These are phyloP conservation scores for Pseudotriccus pelzelni DNA, from an alignment of 2,797 vertebrate genomes.

Conservation along the genomic window DNA sequence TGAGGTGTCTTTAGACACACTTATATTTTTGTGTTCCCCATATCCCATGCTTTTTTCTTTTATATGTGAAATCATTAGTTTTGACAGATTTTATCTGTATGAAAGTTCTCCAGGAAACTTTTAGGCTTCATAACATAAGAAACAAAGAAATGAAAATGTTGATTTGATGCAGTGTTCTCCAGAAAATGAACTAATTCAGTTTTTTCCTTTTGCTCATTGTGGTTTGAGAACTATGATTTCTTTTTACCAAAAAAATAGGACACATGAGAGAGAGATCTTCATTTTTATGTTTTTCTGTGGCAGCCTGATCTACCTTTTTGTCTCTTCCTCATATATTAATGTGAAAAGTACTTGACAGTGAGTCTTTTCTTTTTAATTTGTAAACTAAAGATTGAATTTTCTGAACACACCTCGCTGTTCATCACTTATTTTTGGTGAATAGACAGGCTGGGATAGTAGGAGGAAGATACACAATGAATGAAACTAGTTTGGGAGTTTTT, in stretches of 20 bases:
- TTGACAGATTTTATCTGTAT: not conserved
- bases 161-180: not conserved
- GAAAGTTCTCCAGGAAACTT: not conserved
- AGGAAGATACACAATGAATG: not conserved
- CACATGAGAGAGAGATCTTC: not conserved
- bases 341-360: slow-evolving; percentile 49
- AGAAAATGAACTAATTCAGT: not conserved
- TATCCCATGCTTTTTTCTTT: not conserved
- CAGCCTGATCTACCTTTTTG: slow-evolving; percentile 42
- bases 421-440: not conserved
- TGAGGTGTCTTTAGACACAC: not conserved
- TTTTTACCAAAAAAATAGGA: not conserved
- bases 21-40: not conserved
- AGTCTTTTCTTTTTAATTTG: slow-evolving; percentile 29
- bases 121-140: not conserved
- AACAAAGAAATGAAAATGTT: not conserved
- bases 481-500: not conserved
- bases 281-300: slow-evolving; percentile 53
- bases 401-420: not conserved
- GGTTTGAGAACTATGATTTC: slow-evolving; percentile 75
- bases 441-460: not conserved
- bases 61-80: not conserved
- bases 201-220: slow-evolving; percentile 75
- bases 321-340: slow-evolving; percentile 67
- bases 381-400: slow-evolving; percentile 44